Conservation (phyloP, 2,113 vertebrate species). For the Actinemys pallida region DNA sequence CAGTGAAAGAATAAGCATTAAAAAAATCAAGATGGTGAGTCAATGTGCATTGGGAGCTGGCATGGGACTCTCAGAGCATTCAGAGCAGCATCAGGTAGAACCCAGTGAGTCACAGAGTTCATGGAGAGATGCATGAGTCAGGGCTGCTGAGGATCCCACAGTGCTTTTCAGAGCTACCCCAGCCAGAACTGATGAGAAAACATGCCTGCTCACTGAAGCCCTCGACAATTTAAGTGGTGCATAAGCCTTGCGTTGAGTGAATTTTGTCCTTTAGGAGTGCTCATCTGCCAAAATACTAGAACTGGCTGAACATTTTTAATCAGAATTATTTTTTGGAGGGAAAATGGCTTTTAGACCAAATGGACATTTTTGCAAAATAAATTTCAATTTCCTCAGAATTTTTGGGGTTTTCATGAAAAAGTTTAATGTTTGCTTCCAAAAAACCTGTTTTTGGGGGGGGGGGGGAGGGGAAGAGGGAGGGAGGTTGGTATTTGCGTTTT, state of each 20-base stretch:
- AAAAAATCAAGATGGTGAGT: accelerated
- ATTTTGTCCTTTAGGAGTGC: background rate
- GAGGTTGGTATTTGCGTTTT: background rate
- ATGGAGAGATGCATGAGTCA: background rate
- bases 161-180: background rate
- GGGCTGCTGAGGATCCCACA: background rate
- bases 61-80: accelerated
- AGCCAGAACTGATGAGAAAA: background rate
- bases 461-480: too few species aligned
- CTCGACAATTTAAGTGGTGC: background rate
- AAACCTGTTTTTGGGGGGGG: too few species aligned
- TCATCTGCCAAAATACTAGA: background rate
- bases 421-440: too few species aligned
- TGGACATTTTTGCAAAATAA: background rate
- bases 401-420: background rate
- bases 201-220: background rate
- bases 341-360: background rate
- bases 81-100: background rate
- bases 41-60: background rate
- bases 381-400: background rate
- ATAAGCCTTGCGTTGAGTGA: accelerated
- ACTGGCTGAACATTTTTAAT: background rate
- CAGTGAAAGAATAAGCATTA: accelerated
- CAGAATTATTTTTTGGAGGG: background rate
- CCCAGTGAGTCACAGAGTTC: background rate